These are phyloP conservation scores for Cataglyphis livida DNA, from an alignment of 2,888 invertebrate species.

Conservation along the genomic window DNA sequence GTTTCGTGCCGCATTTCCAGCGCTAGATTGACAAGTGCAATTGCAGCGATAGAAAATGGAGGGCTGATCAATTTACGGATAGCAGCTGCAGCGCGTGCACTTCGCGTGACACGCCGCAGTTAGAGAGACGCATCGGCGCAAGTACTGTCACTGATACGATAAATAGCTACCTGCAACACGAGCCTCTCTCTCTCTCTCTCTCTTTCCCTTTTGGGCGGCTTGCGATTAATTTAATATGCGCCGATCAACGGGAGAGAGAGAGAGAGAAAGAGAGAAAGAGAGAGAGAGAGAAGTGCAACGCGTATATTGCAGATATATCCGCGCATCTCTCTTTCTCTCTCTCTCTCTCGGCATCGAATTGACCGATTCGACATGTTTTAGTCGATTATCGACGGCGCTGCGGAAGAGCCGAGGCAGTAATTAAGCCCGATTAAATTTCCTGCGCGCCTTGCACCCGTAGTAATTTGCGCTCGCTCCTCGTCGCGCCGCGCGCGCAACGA, in stretches of 20 bases:
- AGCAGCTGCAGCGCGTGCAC: slow-evolving; percentile 76
- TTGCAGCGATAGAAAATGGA: slow-evolving; percentile 64
- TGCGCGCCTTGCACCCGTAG: slow-evolving; percentile 70
- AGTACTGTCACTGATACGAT: slow-evolving; percentile 69
- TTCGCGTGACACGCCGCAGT: slow-evolving; percentile 74
- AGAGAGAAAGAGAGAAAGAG: slow-evolving; percentile 36
- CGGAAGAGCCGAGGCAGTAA: slow-evolving; percentile 71
- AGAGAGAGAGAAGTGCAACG: slow-evolving; percentile 36
- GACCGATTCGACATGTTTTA: slow-evolving; percentile 70
- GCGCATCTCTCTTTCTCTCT: slow-evolving; percentile 15
- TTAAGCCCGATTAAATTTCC: slow-evolving; percentile 76
- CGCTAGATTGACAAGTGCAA: slow-evolving; percentile 63
- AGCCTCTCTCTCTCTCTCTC: not conserved
- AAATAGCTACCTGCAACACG: slow-evolving; percentile 53
- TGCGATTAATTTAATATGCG: slow-evolving; percentile 74
- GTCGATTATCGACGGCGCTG: slow-evolving; percentile 71
- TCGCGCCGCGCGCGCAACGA: slow-evolving; percentile 58
- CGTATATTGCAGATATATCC: slow-evolving; percentile 57
- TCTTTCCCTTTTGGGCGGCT: slow-evolving; percentile 32
- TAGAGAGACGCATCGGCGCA: slow-evolving; percentile 56
- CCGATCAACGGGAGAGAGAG: slow-evolving; percentile 55
- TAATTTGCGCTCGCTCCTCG: slow-evolving; percentile 64
- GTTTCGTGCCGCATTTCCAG: slow-evolving; percentile 30
- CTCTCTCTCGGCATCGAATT: slow-evolving; percentile 60
- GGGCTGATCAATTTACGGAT: slow-evolving; percentile 79